Evolutionary conservation across 2,797 vertebrate species (phyloP).

Genomic region (Enteromius thamalakanensis): DNA sequence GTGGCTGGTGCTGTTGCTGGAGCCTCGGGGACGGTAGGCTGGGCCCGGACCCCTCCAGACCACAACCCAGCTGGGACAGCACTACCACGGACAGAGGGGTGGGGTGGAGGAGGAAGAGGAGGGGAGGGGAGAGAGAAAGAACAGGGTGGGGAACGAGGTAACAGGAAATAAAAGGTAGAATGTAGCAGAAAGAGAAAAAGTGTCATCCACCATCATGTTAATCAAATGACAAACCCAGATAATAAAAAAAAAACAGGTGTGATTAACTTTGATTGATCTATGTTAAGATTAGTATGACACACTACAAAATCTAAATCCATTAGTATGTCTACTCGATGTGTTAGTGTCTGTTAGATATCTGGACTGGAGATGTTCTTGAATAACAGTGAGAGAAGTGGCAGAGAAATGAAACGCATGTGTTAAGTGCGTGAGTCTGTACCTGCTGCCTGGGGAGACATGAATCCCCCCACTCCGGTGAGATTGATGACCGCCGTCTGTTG

Average conservation of each 20-base stretch:
- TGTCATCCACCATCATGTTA: constrained; percentile 58
- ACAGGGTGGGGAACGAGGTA: constrained; percentile 43
- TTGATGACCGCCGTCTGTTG: constrained; percentile 95
- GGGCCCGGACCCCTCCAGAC: constrained; percentile 93
- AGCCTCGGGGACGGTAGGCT: constrained; percentile 93
- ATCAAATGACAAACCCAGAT: constrained; percentile 51
- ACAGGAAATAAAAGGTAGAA: constrained; percentile 69
- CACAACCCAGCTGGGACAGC: constrained; percentile 98
- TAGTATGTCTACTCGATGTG: constrained; percentile 55
- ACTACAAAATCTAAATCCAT: constrained; percentile 49
- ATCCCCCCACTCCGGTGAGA: constrained; percentile 89
- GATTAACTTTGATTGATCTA: constrained; percentile 30
- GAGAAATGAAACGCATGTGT: constrained; percentile 32
- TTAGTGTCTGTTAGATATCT: constrained; percentile 57
- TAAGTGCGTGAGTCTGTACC: constrained; percentile 74
- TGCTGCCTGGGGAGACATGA: constrained; percentile 91
- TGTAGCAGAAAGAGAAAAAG: constrained; percentile 65
- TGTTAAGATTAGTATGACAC: constrained; percentile 49
- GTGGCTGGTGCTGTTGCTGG: constrained; percentile 94
- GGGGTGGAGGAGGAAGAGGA: constrained; percentile 21
- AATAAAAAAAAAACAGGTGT: constrained; percentile 46
- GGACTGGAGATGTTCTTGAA: constrained; percentile 26
- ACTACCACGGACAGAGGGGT: constrained; percentile 76
- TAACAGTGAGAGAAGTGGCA: constrained; percentile 4
- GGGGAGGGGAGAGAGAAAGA: constrained; percentile 50